Conservation (phyloP, 30 jellyfish, hydroid and myxozoan genomes). For the Rhopilema esculentum region DNA sequence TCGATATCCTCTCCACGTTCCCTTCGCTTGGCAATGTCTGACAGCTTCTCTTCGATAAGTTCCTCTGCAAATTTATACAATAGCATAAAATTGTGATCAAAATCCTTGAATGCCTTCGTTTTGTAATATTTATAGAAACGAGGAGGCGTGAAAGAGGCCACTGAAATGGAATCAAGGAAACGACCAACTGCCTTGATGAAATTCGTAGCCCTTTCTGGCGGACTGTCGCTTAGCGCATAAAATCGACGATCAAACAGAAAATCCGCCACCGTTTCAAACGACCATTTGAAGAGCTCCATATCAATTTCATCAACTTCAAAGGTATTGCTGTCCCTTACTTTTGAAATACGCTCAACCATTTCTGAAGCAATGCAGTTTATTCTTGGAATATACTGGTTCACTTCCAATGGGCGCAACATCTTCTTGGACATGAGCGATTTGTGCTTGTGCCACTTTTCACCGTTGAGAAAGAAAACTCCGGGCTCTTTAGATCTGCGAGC, state of each 20-base stretch:
- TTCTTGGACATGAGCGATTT: slow-evolving; percentile 30
- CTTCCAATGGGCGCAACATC: slow-evolving; percentile 72
- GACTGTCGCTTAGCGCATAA: slow-evolving; percentile 42
- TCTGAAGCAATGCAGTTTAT: slow-evolving; percentile 46
- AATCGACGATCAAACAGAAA: slow-evolving; percentile 64
- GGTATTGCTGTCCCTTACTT: slow-evolving; percentile 20
- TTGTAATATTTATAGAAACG: slow-evolving; percentile 16
- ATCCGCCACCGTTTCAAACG: slow-evolving; percentile 74
- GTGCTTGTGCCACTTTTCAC: slow-evolving; percentile 72
- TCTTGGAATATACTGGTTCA: slow-evolving; percentile 53
- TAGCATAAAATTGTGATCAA: slow-evolving; percentile 30
- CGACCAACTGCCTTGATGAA: slow-evolving; percentile 63
- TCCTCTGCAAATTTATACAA: slow-evolving; percentile 42
- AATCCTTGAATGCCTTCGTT: slow-evolving; percentile 39
- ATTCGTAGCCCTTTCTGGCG: slow-evolving; percentile 42
- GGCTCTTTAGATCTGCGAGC: slow-evolving; percentile 45
- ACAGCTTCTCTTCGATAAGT: slow-evolving; percentile 43
- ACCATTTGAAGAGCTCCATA: slow-evolving; percentile 69
- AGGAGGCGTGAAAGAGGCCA: slow-evolving; percentile 41
- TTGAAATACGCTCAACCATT: slow-evolving; percentile 14
- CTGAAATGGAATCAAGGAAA: slow-evolving; percentile 39
- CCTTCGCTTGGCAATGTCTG: slow-evolving; percentile 3
- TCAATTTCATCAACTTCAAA: slow-evolving; percentile 59
- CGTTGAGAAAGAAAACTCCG: slow-evolving; percentile 75
- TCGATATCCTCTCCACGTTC: not conserved